Conservation (phyloP, 2,113 vertebrate genomes). For the Monopterus albus region DNA sequence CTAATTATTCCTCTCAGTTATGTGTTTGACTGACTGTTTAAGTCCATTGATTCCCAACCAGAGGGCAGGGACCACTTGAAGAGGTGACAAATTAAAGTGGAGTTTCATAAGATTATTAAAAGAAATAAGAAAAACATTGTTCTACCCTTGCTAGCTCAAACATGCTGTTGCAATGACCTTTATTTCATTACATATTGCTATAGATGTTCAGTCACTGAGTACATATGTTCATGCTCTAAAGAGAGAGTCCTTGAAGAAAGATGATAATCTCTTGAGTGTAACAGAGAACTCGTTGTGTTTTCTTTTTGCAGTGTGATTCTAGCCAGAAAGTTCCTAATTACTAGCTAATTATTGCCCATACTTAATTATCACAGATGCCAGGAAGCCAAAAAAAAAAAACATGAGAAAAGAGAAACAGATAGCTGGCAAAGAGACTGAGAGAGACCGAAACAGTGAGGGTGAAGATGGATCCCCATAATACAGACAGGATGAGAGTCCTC, state of each 20-base stretch:
- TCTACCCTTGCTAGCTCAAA: no score
- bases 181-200: neutral
- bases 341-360: conserved; percentile 44
- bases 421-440: neutral
- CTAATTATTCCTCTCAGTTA: neutral
- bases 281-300: conserved; percentile 7
- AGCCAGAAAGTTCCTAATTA: conserved; percentile 45
- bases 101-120: neutral
- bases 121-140: neutral
- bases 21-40: neutral
- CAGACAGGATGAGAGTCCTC: conserved; percentile 40
- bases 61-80: neutral
- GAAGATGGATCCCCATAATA: neutral
- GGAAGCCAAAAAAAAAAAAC: conserved; percentile 6
- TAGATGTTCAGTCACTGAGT: neutral
- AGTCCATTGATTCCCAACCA: neutral
- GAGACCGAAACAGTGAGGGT: conserved; percentile 1
- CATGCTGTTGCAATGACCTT: no score
- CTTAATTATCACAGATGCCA: conserved; percentile 57
- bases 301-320: conserved; percentile 1
- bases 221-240: neutral
- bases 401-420: neutral
- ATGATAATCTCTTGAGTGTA: neutral
- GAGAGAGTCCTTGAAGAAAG: neutral
- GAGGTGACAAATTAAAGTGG: neutral